Evolutionary conservation across 2,113 vertebrate species (phyloP).

Genomic region (Prinia subflava): DNA sequence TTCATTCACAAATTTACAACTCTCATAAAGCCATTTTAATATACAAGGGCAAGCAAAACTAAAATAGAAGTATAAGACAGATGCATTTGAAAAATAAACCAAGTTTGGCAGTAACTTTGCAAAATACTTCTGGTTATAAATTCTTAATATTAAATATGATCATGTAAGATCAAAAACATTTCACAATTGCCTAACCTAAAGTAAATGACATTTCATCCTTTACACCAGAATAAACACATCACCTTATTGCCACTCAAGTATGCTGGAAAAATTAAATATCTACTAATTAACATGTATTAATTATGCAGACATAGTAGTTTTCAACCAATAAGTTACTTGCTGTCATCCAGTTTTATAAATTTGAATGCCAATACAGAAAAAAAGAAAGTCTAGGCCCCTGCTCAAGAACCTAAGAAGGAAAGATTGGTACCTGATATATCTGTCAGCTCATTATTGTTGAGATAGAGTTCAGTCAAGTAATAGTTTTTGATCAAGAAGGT

Average conservation of each 20-base stretch:
- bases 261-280: neutral
- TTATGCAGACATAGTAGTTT: neutral
- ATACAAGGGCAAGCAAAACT: neutral
- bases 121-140: neutral
- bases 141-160: neutral
- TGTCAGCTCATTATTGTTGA: slow-evolving; percentile 75
- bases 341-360: neutral
- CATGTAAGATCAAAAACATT: neutral
- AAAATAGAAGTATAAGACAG: neutral
- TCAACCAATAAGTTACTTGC: neutral
- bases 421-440: slow-evolving; percentile 73
- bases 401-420: neutral
- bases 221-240: neutral
- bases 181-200: neutral
- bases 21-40: neutral
- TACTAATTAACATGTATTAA: neutral
- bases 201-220: neutral
- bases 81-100: neutral
- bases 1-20: neutral
- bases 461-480: slow-evolving; percentile 77
- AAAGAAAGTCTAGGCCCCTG: neutral
- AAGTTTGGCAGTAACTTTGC: neutral
- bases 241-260: neutral
- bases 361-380: neutral
- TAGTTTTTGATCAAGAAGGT: slow-evolving; percentile 71